Percentiles rank a stretch among this genome's conserved stretches.
These are phyloP conservation scores for Zhuqinia jingwanae DNA, from an alignment of 2,888 invertebrate species.

Conservation along the genomic window DNA sequence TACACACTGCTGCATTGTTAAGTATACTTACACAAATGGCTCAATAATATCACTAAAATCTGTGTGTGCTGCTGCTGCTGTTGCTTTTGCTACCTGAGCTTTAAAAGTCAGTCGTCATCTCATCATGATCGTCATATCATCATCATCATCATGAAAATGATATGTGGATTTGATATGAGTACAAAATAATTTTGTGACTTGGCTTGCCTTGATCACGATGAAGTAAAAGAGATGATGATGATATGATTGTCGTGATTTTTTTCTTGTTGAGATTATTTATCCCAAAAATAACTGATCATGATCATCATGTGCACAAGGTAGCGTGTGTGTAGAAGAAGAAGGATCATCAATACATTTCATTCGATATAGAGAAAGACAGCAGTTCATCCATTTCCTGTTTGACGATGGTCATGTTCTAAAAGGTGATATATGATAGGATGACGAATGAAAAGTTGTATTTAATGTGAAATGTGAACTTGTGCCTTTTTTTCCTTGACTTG, in stretches of 20 bases:
- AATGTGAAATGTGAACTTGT: neutral
- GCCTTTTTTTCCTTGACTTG: neutral
- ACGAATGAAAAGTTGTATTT: constrained; percentile 41
- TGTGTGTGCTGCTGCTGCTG: neutral
- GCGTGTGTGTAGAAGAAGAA: too few species aligned
- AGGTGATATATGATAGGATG: too few species aligned
- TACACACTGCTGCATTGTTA: neutral
- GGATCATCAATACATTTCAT: constrained; percentile 59
- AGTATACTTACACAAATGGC: neutral
- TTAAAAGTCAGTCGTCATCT: constrained; percentile 28
- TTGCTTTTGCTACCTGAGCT: constrained; percentile 31
- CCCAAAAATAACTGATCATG: constrained; percentile 57
- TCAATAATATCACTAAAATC: constrained; percentile 27
- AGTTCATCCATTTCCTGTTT: constrained; percentile 42
- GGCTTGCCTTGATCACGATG: constrained; percentile 26
- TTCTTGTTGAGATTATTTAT: constrained; percentile 47
- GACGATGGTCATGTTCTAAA: neutral
- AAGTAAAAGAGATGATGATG: constrained; percentile 6
- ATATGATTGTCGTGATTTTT: constrained; percentile 41
- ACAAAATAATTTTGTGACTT: constrained; percentile 35
- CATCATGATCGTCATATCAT: constrained; percentile 18
- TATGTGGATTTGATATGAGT: neutral
- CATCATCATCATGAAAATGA: constrained; percentile 23
- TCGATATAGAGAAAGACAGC: neutral
- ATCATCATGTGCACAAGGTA: too few species aligned